Evolutionary conservation across 2,888 invertebrate species (phyloP), one percentile per base, ranked within the genome.

Genomic region (Sisyra terminalis): DNA sequence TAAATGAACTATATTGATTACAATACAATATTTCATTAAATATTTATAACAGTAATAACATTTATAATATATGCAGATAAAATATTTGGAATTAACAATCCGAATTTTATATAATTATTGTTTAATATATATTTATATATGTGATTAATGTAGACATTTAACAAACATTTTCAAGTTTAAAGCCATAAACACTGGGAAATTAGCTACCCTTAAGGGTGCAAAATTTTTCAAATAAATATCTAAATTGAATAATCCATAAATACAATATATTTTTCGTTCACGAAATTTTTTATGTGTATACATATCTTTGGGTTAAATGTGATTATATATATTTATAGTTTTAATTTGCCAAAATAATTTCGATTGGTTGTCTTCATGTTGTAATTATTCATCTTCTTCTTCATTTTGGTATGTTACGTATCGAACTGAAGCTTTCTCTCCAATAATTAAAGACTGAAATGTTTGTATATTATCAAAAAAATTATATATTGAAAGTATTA

Each of bases 331-430:
- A 37, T 9, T 37, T 37, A 9, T 37, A 10, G 11, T n/a, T 13
- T 37, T 37, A 16, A n/a, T 37, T 16, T 37, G 16, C 37, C 18
- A 24, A 5, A 24, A 24, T 7, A 24, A 24, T 24, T 24, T 24
- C 24, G 24, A 24, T 24, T 7, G 7, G 24, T 24, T 5, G 3
- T 24, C 32, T 9, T 32, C 11, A 6, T 14, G 14, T 32, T 32
- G 14, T 10, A 3, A 56, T 61, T 71, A 75, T 58, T 80, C 79
- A 47, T 85, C 85, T 52, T 88, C 89, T 52, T 89, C 89, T 55
- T 89, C 89, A 61, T 89, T 88, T 61, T 88, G 86, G 65, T 93
- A 94, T 56, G 88, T 92, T 44, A 93, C 90, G 66, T 94, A 94
- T 52, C 92, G 79, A 29, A 94, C 90, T 42, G 90, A 84, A 53